Evolutionary conservation across 2,113 vertebrate species (phyloP), one percentile per base, ranked within the genome.

Genomic region (Nycticryphes semicollaris): DNA sequence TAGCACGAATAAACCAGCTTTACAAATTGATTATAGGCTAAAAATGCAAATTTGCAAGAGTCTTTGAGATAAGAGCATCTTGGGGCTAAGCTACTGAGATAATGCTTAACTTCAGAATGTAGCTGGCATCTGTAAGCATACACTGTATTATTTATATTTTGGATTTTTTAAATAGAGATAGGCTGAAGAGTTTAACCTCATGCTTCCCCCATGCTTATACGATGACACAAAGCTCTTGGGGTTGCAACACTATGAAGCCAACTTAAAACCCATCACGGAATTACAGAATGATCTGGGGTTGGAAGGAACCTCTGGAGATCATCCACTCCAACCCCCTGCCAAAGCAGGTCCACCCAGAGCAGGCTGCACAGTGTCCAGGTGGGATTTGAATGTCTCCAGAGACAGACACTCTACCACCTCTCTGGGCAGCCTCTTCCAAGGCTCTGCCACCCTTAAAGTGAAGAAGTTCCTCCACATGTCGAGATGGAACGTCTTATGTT

Each of bases 171-270:
- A 33, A 35, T 2, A 56, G 33, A 79, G 45, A 39, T 0, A 30
- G 22, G 57, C 22, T 48, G 39, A 79, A 28, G 0, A 69, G 53
- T 12, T 77, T 53, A 59, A 78, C 17, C 43, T 91, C 30, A 43
- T 62, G 57, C 67, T 68, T 50, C 33, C 33, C 60, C 35, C 27
- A 16, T 13, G 54, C 28, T 54, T 45, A 27, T 9, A 43, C 6
- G 19, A 47, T 0, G 7, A 54, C 0, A 18, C 12, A 16, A 25
- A 7, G 41, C n/a, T 56, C 47, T 47, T 1, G 1, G 35, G 43
- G 39, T 5, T 53, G 33, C 33, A 33, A 31, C 10, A 16, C 24
- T 24, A 18, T 0, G 1, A 69, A 73, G 39, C 10, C 45, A 81
- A 48, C 25, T 15, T 63, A 66, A 74, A 76, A n/a, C 6, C 25